Evolutionary conservation across 2,888 invertebrate genomes (phyloP), one percentile per base, ranked within the genome.

Genomic region (Sarcophaga caerulescens): DNA sequence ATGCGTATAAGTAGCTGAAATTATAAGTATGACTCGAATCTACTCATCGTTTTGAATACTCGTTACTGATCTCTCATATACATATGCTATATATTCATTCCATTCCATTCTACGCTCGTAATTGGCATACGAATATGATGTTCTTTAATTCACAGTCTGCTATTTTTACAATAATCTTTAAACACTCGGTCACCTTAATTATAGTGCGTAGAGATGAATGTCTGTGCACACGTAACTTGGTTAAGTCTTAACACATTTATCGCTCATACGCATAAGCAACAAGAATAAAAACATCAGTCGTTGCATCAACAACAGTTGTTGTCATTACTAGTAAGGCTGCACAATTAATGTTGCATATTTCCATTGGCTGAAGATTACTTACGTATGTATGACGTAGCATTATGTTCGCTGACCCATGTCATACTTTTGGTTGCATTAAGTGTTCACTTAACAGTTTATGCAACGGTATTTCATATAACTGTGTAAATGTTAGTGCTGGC

Each of bases 341-440:
- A 59, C 66, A 59, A 66, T 71, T 63, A 52, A 73, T 79, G 45
- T 23, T 62, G 25, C 10, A 12, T 12, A 35, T 63, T 63, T 44
- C 75, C n/a, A 62, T 35, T 35, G 35, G 35, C 35, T 2, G 8
- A 35, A 35, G 35, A 35, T 35, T 35, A 35, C 35, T 35, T 35
- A 35, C 35, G 35, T 35, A 8, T 35, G 35, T 35, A 10, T 35
- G 35, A 35, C 35, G 35, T 35, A 2, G 74, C 71, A 60, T 73
- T 80, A 47, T 77, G 70, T 52, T 76, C 68, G 65, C 45, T 84
- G 84, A 73, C 76, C 80, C 71, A 73, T 68, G 66, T 25, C n/a
- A 65, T 76, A 76, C 70, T 80, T 84, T 80, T 57, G 84, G 70
- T 84, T 84, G 68, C 14, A 68, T 75, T 80, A 75, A 65, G 76